Base-by-base conservation (phyloP, 2,888 invertebrate species). In the Apamea monoglypha region DNA sequence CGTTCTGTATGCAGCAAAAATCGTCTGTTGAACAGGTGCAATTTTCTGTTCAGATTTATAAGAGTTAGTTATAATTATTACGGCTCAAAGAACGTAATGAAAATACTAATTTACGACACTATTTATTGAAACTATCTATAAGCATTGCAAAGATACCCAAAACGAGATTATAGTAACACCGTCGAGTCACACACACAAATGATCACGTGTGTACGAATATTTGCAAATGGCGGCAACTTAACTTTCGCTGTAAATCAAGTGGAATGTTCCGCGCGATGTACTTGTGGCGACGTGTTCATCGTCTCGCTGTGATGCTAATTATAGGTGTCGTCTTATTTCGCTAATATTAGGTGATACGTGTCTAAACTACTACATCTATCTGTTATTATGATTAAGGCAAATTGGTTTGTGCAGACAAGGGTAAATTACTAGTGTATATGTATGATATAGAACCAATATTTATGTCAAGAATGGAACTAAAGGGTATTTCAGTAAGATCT, bases 211-310 rank as follows among this genome's bases (percentile, higher is more conserved):
- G 66, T 69, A 59, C 59, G 72, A 78, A 87, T 88, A 91, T 90
- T 93, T 93, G 92, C 91, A 93, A 92, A 94, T 92, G 86, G 89
- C 87, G 79, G 70, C 66, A 64, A 73, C 79, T 78, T 81, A 90
- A 91, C 86, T 91, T 90, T 85, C 75, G 82, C 87, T 86, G 88
- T 94, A 93, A 94, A 94, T 94, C 94, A 92, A 87, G 80, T 84
- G 81, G 81, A 89, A 84, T 88, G 92, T 90, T 90, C 64, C 90
- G 83, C 90, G 90, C 90, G 89, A 91, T 92, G 92, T 92, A 92
- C 93, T 93, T 92, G 91, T 88, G 88, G 85, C 84, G 87, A 90
- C 88, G 78, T 87, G 86, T 86, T 87, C 76, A 85, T 78, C 59
- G 85, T 63, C 44, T 66, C 53, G 72, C 66, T 67, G 56, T 40